phyloP scores from a whole-genome alignment of 2,113 vertebrate species.

The Macrotis lagotis region DNA sequence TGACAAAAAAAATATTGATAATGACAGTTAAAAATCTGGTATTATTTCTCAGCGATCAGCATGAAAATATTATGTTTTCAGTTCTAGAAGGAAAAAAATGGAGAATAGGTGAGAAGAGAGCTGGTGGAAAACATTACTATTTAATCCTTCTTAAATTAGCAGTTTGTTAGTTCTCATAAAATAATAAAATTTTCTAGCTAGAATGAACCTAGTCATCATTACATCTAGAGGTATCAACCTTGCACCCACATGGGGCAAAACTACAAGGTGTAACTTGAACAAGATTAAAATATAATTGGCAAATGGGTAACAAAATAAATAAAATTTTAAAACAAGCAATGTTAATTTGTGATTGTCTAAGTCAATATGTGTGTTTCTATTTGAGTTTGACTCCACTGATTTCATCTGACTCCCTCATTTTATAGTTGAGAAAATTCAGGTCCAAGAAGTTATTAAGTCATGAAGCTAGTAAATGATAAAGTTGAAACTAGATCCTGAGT shows the following conservation, averaged over 20 bases:
- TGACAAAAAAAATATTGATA: conserved; percentile 46
- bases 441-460: neutral
- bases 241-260: neutral
- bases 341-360: neutral
- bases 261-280: neutral
- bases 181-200: neutral
- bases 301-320: neutral
- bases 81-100: neutral
- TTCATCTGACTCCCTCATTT: neutral
- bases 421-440: neutral
- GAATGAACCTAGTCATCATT: neutral
- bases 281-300: neutral
- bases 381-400: neutral
- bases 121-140: conserved; percentile 50
- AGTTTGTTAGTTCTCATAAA: neutral
- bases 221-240: neutral
- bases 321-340: neutral
- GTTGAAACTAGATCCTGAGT: neutral
- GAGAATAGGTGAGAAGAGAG: neutral
- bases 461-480: neutral
- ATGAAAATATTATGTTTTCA: neutral
- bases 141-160: neutral
- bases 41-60: neutral
- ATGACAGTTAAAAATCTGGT: conserved; percentile 8
- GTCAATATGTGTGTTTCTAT: neutral